A percentile compares a stretch with the other conserved stretches of the same genome.
Conservation (phyloP, 2,113 vertebrate species). For the Istiophorus platypterus region DNA sequence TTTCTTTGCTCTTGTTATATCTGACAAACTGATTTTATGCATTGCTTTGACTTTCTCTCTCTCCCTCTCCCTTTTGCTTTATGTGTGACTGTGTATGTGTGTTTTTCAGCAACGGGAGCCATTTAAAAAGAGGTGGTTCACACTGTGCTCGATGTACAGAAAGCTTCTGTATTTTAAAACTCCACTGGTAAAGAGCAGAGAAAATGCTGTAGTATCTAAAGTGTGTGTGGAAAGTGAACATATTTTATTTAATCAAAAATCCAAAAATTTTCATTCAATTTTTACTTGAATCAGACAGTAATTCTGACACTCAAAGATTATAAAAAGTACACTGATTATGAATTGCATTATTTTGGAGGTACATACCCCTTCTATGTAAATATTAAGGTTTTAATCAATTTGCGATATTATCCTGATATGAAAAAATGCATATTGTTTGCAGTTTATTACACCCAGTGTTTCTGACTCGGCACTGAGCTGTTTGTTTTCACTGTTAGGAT, state of each 20-base stretch:
- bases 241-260: too few species aligned
- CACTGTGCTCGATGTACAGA: slow-evolving; percentile 88
- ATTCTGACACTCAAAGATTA: not conserved
- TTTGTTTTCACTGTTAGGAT: slow-evolving; percentile 81
- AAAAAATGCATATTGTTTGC: not conserved
- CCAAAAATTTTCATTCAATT: not conserved
- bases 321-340: not conserved
- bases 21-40: not conserved
- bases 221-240: not conserved
- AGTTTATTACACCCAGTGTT: not conserved
- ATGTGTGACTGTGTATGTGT: not conserved
- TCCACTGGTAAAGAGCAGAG: slow-evolving; percentile 87
- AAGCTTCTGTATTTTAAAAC: slow-evolving; percentile 93
- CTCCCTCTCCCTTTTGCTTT: not conserved
- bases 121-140: slow-evolving; percentile 95
- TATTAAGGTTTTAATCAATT: too few species aligned
- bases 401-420: too few species aligned
- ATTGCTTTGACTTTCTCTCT: not conserved
- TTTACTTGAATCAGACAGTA: not conserved
- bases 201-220: not conserved
- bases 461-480: not conserved
- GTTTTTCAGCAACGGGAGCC: slow-evolving; percentile 89
- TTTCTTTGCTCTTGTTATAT: not conserved
- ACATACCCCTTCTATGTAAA: too few species aligned
- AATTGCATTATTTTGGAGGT: not conserved